Conservation (phyloP, 2,888 invertebrate species). For the Clanis bilineata region DNA sequence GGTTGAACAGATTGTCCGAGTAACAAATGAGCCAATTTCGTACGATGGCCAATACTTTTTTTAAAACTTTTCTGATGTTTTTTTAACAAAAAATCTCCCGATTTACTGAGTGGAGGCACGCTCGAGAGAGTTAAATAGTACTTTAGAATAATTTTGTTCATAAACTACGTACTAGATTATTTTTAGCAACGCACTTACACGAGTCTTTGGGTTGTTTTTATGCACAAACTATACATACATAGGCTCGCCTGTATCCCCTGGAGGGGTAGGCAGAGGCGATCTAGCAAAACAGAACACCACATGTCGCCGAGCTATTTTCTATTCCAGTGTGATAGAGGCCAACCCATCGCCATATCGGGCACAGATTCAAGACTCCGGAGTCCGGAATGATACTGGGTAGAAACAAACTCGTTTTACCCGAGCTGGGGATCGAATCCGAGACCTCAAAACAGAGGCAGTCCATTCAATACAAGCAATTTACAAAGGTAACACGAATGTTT, state of each 20-base stretch:
- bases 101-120: background rate
- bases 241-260: no score
- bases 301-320: no score
- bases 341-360: no score
- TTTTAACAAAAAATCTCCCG: background rate
- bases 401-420: no score
- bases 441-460: no score
- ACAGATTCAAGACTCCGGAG: no score
- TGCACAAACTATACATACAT: background rate
- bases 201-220: background rate
- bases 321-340: no score
- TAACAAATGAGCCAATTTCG: conserved; percentile 53
- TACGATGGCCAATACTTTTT: conserved; percentile 32
- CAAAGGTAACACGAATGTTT: conserved; percentile 13
- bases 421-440: no score
- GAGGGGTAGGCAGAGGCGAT: no score
- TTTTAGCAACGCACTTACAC: background rate
- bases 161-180: background rate
- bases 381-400: no score
- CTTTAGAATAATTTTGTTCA: conserved; percentile 2
- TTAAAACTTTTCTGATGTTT: conserved; percentile 12
- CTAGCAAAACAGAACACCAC: no score
- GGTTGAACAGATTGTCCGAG: conserved; percentile 40
- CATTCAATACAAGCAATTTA: conserved; percentile 11
- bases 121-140: background rate